Base-by-base conservation (phyloP, 2,888 invertebrate species). In the Erpobdella octoculata region DNA sequence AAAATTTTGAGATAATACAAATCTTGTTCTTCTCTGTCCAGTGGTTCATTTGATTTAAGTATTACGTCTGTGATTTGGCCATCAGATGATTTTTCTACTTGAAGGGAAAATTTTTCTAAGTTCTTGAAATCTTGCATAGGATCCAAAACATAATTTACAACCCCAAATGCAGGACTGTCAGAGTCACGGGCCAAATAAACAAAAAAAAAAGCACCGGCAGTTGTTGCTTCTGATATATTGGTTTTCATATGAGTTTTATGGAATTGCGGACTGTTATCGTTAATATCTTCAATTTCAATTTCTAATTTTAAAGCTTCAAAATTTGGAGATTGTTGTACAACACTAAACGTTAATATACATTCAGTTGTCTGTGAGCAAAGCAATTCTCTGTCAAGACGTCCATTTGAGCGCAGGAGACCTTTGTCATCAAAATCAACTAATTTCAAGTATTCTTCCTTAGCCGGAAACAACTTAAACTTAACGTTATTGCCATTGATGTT, bases 111-210 rank as follows among this genome's bases (percentile, higher is more conserved):
- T 46, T 33, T 48, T 53, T 53, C 25, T 31, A 68, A 28, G 58
- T 68, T 68, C 21, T 53, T 28, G 36, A 58, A 36, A 31, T 53
- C 28, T 35, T 68, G 68, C 12, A 15, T n/a, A n/a, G 48, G 48
- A 15, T 68, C 68, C n/a, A 68, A 21, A 33, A 28, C 18, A 25
- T 68, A 68, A 25, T 53, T 35, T 25, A 68, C 68, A n/a, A 68
- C 68, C 8, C 68, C 68, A 46, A 25, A 68, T 15, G 31, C n/a
- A 9, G 68, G 68, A 68, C 68, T 68, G 68, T 68, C 68, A 5
- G 18, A 12, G 33, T 68, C 69, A 58, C 58, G 35, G 15, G 69
- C 69, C 18, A 58, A 58, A 36, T 69, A 46, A 35, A 69, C 21
- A 35, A 35, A 35, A 46, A 58, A 69, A 31, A 69, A 69, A 9